A percentile compares a stretch with the other conserved stretches of the same genome.
phyloP scores from a whole-genome alignment of 2,797 vertebrate genomes.

The Phrynocephalus guinanensis region DNA sequence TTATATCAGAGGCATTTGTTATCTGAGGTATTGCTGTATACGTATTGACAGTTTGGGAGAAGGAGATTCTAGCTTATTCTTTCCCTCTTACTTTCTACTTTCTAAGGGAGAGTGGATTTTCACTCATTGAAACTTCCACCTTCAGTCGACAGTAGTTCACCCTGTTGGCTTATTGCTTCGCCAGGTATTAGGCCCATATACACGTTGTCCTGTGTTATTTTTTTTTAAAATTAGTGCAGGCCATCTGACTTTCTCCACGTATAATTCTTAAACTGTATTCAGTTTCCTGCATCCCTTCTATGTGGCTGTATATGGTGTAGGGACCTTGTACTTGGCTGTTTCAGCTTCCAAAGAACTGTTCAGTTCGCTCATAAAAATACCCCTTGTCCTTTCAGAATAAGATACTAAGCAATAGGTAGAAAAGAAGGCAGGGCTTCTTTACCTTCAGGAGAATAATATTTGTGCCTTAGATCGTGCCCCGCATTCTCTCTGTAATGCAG shows the following conservation, averaged over 20 bases:
- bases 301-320: not conserved
- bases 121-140: not conserved
- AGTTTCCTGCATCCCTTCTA: constrained; percentile 7
- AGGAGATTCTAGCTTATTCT: not conserved
- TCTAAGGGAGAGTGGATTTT: not conserved
- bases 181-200: not conserved
- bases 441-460: not conserved
- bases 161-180: not conserved
- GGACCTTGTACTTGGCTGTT: not conserved
- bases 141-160: not conserved
- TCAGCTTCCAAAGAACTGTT: not conserved
- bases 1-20: no score
- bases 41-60: not conserved
- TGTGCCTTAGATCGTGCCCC: not conserved
- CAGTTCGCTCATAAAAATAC: not conserved
- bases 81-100: not conserved
- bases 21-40: not conserved
- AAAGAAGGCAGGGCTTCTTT: not conserved
- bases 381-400: not conserved
- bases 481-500: not conserved
- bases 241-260: not conserved
- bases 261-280: not conserved
- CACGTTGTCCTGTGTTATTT: not conserved
- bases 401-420: not conserved
- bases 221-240: not conserved